These are phyloP conservation scores for Nudaria mundana DNA, from an alignment of 2,888 invertebrate species.

Conservation along the genomic window DNA sequence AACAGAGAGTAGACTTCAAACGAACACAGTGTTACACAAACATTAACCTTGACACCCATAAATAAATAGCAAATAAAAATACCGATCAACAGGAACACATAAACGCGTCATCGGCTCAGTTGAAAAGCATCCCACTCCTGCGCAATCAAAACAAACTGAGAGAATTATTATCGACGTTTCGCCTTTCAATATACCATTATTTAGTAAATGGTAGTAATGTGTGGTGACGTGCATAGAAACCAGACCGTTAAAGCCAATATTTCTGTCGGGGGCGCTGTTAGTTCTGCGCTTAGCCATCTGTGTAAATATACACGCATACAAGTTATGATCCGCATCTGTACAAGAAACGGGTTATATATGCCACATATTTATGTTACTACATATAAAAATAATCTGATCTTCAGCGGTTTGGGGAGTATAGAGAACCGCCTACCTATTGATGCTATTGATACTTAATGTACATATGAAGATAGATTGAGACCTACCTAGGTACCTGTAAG, in stretches of 20 bases:
- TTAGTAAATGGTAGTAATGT: constrained; percentile 60
- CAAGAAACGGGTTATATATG: constrained; percentile 21
- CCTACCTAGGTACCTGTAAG: too few species aligned
- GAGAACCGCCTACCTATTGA: too few species aligned
- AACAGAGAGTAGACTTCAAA: constrained; percentile 9
- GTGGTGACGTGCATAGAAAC: constrained; percentile 64
- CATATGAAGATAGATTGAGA: too few species aligned
- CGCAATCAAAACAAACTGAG: constrained; percentile 52
- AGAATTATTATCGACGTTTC: constrained; percentile 53
- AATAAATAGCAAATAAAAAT: constrained; percentile 41
- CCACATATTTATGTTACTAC: constrained; percentile 10
- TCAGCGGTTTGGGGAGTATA: too few species aligned
- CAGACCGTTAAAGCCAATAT: constrained; percentile 50
- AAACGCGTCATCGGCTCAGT: constrained; percentile 40
- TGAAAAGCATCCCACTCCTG: constrained; percentile 29
- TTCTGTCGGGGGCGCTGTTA: constrained; percentile 51
- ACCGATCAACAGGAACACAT: constrained; percentile 39
- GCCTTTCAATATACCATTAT: constrained; percentile 54
- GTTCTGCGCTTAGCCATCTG: constrained; percentile 42
- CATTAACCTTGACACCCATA: constrained; percentile 57
- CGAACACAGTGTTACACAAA: constrained; percentile 27
- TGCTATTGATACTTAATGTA: too few species aligned
- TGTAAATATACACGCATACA: constrained; percentile 53
- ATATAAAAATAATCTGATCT: too few species aligned
- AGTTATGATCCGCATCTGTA: constrained; percentile 39